phyloP scores from a whole-genome alignment of 2,113 vertebrate genomes.

The Pseudorasbora parva region DNA sequence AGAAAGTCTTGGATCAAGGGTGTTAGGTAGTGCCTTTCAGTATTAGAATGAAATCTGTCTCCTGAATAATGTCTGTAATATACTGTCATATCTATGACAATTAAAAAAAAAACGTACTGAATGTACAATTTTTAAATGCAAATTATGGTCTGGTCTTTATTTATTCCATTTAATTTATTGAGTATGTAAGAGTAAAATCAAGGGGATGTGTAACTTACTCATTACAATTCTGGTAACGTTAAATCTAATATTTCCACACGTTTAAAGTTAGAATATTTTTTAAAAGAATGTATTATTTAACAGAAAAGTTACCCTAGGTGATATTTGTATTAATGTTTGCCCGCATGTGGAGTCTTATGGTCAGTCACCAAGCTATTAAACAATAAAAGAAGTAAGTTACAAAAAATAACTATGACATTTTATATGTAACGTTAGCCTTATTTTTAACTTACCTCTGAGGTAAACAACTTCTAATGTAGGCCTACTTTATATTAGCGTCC shows the following conservation, averaged over 20 bases:
- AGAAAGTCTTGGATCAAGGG: slow-evolving; percentile 60
- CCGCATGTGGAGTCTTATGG: too few relatives aligned
- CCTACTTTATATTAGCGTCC: not conserved
- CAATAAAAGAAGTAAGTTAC: not conserved
- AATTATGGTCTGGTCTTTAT: not conserved
- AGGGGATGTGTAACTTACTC: not conserved
- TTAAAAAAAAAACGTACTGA: slow-evolving; percentile 33
- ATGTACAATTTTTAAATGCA: not conserved
- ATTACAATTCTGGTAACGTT: not conserved
- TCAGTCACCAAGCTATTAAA: too few relatives aligned
- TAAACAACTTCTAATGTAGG: not conserved
- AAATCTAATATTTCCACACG: not conserved
- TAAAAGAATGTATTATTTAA: not conserved
- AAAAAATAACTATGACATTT: not conserved
- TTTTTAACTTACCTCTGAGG: not conserved
- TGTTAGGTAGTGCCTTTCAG: slow-evolving; percentile 78
- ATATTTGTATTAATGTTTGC: not conserved
- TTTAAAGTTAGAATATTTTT: not conserved
- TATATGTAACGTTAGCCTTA: not conserved
- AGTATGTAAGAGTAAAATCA: not conserved
- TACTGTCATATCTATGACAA: slow-evolving; percentile 41
- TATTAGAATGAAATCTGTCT: slow-evolving; percentile 65
- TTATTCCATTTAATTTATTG: not conserved
- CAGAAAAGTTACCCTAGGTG: not conserved
- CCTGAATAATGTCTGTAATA: slow-evolving; percentile 39